These are phyloP conservation scores for Chrysocyon brachyurus DNA, from an alignment of 2,797 vertebrate species.

Conservation along the genomic window DNA sequence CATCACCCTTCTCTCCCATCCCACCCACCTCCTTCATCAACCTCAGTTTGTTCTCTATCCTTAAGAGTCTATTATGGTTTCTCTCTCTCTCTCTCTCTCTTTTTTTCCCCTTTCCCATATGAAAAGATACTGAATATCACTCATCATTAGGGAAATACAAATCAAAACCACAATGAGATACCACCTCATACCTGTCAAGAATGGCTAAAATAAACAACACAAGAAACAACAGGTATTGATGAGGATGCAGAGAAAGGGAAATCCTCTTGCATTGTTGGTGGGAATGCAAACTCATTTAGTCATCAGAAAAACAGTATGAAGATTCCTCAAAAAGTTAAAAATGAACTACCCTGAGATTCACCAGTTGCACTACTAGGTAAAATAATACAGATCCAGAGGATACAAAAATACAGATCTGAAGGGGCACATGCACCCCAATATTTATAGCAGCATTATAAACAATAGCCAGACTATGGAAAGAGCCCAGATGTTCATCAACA, in stretches of 20 bases:
- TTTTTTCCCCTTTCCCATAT: not conserved
- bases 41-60: not conserved
- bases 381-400: not conserved
- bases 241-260: not conserved
- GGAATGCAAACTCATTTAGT: not conserved
- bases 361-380: not conserved
- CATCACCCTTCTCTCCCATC: not conserved
- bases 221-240: not conserved
- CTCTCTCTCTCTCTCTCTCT: not conserved
- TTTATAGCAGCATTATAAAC: not conserved
- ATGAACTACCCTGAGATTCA: not conserved
- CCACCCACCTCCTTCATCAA: not conserved
- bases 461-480: not conserved
- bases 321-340: not conserved
- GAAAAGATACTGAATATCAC: not conserved
- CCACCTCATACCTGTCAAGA: not conserved
- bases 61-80: not conserved
- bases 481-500: not conserved
- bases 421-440: not conserved
- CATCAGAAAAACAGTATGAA: not conserved
- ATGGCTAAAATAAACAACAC: not conserved
- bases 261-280: not conserved
- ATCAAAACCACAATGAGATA: not conserved
- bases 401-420: not conserved
- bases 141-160: not conserved